Evolutionary conservation across 2,113 vertebrate genomes (phyloP).

Genomic region (Periophthalmodon schlosseri): DNA sequence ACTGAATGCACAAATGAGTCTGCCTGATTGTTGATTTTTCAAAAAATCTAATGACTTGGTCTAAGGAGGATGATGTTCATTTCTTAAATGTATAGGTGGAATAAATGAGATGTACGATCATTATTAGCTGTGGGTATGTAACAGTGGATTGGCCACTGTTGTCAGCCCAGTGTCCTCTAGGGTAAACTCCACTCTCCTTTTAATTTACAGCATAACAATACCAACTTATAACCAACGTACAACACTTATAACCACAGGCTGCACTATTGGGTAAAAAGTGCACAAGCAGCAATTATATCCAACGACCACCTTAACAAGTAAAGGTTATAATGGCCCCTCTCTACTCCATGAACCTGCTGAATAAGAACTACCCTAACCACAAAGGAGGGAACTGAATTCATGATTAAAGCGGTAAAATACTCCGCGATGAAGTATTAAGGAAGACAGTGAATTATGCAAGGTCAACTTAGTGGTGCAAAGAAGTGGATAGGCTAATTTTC

Average conservation of each 20-base stretch:
- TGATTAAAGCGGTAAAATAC: neutral
- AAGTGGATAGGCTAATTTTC: slow-evolving; percentile 1
- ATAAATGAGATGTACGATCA: neutral
- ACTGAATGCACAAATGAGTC: neutral
- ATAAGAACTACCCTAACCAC: neutral
- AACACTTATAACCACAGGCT: slow-evolving; percentile 6
- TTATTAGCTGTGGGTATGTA: neutral
- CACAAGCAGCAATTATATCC: neutral
- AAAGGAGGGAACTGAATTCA: neutral
- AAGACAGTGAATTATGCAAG: slow-evolving; percentile 40
- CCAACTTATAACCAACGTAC: slow-evolving; percentile 9
- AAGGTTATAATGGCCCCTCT: neutral
- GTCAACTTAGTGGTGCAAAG: neutral
- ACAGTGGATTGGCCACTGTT: slow-evolving; percentile 4
- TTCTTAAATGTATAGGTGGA: neutral
- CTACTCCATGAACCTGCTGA: neutral
- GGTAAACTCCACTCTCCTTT: slow-evolving; percentile 1
- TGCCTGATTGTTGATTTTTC: too few relatives aligned
- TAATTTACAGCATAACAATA: slow-evolving; percentile 11
- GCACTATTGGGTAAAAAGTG: neutral
- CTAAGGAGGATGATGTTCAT: neutral
- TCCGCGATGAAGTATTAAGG: neutral
- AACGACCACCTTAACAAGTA: neutral
- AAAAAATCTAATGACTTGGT: neutral
- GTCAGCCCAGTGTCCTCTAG: slow-evolving; percentile 11